A percentile compares a stretch with the other conserved stretches of the same genome.
Evolutionary conservation across 1,140 invertebrate genomes (phyloP).

Genomic region (Amphibalanus amphitrite): DNA sequence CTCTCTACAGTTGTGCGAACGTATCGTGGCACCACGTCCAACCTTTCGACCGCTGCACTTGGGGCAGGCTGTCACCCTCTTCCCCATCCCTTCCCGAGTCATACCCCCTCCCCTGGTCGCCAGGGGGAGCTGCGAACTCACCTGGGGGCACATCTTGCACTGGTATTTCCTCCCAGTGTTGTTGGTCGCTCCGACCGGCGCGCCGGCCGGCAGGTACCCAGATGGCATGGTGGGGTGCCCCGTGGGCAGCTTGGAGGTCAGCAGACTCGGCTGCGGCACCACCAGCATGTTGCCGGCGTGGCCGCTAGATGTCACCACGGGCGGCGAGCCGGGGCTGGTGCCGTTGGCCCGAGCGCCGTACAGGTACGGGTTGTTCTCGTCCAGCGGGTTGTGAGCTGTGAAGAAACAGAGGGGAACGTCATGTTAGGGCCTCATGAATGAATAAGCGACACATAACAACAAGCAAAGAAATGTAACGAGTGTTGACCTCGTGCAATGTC

Average conservation of each 20-base stretch:
- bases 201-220: neutral
- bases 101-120: neutral
- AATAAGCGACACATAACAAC: too few relatives aligned
- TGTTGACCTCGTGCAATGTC: too few relatives aligned
- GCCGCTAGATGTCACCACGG: neutral
- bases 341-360: neutral
- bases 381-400: neutral
- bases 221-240: neutral
- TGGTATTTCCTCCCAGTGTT: neutral
- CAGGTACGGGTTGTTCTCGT: neutral
- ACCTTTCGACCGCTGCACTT: too few relatives aligned
- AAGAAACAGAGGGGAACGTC: too few relatives aligned
- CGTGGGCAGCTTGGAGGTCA: neutral
- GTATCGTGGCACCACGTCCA: too few relatives aligned
- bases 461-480: too few relatives aligned
- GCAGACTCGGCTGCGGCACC: neutral
- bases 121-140: neutral
- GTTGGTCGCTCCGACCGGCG: neutral
- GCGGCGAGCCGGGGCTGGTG: neutral
- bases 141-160: neutral
- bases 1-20: too few relatives aligned
- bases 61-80: too few relatives aligned
- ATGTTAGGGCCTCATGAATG: too few relatives aligned
- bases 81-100: neutral
- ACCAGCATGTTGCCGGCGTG: neutral